Percentiles rank a stretch among this genome's conserved stretches.
These are phyloP conservation scores for Drosophila stalkeri DNA, from an alignment of 2,888 invertebrate species.

Conservation along the genomic window DNA sequence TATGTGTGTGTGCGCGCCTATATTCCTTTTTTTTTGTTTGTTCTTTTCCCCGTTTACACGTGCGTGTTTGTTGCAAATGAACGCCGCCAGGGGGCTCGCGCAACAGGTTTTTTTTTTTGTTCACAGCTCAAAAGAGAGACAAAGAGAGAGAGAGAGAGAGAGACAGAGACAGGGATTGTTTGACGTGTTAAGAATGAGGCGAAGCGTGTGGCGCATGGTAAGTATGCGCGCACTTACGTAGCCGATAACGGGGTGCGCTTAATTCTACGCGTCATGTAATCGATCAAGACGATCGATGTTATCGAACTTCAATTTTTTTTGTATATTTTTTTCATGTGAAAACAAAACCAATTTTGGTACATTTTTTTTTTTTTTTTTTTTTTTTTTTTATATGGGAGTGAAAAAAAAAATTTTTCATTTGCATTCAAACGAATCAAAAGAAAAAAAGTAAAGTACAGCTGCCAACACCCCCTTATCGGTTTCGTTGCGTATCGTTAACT, in stretches of 20 bases:
- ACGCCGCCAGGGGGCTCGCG: slow-evolving; percentile 50
- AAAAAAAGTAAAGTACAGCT: slow-evolving; percentile 14
- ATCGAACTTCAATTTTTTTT: slow-evolving; percentile 46
- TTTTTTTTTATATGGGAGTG: slow-evolving; percentile 11
- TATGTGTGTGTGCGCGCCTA: slow-evolving; percentile 3
- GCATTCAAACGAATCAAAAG: slow-evolving; percentile 9
- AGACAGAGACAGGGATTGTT: slow-evolving; percentile 48
- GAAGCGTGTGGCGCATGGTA: slow-evolving; percentile 79
- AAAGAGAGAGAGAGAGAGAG: slow-evolving; percentile 30
- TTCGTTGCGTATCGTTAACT: slow-evolving; percentile 51
- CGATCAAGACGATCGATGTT: slow-evolving; percentile 28
- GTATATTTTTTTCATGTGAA: slow-evolving; percentile 62
- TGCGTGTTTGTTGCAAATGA: slow-evolving; percentile 22
- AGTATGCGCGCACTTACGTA: slow-evolving; percentile 79
- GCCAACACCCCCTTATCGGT: slow-evolving; percentile 70
- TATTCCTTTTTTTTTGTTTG: slow-evolving; percentile 2
- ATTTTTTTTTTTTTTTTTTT: slow-evolving; percentile 40
- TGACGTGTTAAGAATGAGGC: slow-evolving; percentile 37
- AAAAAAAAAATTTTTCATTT: slow-evolving; percentile 6
- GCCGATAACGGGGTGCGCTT: slow-evolving; percentile 72
- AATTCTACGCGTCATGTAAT: slow-evolving; percentile 24
- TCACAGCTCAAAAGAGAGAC: slow-evolving; percentile 24
- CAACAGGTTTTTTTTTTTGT: slow-evolving; percentile 30
- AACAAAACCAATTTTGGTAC: slow-evolving; percentile 11
- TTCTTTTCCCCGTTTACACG: slow-evolving; percentile 8